A percentile compares a stretch with the other conserved stretches of the same genome.
Conservation (phyloP, 2,888 invertebrate species). For the Pandemis heparana region DNA sequence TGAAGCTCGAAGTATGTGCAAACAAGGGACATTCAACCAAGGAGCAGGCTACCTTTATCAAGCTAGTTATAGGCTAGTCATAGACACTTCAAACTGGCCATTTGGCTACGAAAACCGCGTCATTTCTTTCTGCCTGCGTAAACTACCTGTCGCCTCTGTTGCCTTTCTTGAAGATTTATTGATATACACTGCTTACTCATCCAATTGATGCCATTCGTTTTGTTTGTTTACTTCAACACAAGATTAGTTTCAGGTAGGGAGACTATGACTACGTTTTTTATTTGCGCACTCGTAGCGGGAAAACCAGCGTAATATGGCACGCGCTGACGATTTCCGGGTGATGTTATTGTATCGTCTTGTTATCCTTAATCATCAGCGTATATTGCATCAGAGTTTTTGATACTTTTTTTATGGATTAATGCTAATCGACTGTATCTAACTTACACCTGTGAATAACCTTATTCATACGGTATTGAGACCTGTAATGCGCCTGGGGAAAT, state of each 20-base stretch:
- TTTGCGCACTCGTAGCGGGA: neutral
- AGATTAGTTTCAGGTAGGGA: constrained; percentile 3
- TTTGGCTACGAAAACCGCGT: neutral
- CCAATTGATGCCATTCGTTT: neutral
- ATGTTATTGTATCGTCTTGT: neutral
- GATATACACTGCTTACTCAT: neutral
- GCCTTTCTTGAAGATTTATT: neutral
- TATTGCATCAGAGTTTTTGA: neutral
- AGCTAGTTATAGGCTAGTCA: neutral
- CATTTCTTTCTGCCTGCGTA: neutral
- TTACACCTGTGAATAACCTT: neutral
- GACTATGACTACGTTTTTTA: neutral
- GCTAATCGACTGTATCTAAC: neutral
- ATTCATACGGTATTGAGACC: neutral
- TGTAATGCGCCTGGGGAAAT: neutral
- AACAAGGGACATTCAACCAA: neutral
- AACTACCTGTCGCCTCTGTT: neutral
- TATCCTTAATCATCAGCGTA: neutral
- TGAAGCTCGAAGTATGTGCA: neutral
- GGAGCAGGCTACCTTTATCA: neutral
- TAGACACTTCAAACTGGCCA: neutral
- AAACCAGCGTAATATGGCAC: neutral
- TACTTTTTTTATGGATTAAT: neutral
- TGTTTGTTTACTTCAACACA: neutral
- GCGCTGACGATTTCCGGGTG: neutral